phyloP scores from a whole-genome alignment of 2,797 vertebrate species.

The Sebastes flavidus region DNA sequence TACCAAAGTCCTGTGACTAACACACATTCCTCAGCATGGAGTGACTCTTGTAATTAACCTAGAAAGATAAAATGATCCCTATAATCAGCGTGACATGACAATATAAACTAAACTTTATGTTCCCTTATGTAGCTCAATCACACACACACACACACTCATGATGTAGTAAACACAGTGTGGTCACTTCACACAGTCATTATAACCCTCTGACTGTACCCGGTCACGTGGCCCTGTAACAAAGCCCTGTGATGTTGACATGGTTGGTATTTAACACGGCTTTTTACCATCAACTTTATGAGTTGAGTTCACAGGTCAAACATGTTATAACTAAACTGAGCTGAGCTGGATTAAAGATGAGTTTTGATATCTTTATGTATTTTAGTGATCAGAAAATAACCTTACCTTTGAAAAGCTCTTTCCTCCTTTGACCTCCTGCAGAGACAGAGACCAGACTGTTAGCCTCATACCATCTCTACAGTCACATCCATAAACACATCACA shows the following conservation, averaged over 20 bases:
- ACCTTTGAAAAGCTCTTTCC: conserved; percentile 72
- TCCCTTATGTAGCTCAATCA: not conserved
- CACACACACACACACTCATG: not conserved
- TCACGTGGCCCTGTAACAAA: conserved; percentile 15
- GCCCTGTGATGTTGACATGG: not conserved
- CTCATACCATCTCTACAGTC: not conserved
- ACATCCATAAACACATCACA: not conserved
- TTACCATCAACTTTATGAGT: conserved; percentile 17
- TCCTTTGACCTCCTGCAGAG: conserved; percentile 71
- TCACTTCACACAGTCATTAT: conserved; percentile 8
- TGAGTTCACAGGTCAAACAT: not conserved
- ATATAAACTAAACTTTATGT: not conserved
- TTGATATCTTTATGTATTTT: not conserved
- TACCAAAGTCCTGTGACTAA: not conserved
- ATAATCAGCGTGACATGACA: not conserved
- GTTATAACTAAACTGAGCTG: not conserved
- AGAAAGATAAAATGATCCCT: not conserved
- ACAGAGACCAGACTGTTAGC: not conserved
- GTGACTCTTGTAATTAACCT: not conserved
- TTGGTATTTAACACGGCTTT: not conserved
- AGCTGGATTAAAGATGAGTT: not conserved
- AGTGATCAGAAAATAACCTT: not conserved
- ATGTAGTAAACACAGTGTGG: not conserved
- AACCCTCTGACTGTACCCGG: conserved; percentile 41
- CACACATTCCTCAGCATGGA: not conserved